phyloP scores from a whole-genome alignment of 2,797 vertebrate genomes.

The Megaceryle alcyon region DNA sequence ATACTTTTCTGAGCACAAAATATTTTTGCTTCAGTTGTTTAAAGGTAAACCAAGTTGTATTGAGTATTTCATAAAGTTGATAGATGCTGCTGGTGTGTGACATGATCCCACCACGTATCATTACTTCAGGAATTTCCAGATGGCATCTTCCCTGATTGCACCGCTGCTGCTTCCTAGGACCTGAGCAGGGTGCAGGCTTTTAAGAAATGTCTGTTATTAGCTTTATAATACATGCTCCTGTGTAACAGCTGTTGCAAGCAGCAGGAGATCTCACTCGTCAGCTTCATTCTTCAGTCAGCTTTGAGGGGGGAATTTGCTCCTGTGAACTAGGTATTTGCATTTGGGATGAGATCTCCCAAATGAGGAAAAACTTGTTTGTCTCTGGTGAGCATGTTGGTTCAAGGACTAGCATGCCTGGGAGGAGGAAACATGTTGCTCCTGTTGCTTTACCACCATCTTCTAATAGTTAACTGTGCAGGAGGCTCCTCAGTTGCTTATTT shows the following conservation, averaged over 20 bases:
- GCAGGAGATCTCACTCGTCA: neutral
- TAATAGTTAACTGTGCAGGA: neutral
- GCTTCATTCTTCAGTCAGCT: slow-evolving; percentile 14
- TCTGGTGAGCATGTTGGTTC: neutral
- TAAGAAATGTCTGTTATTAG: slow-evolving; percentile 13
- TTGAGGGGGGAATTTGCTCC: neutral
- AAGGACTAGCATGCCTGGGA: neutral
- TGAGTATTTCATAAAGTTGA: neutral
- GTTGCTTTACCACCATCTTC: neutral
- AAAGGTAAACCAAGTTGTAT: neutral
- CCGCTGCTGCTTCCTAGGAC: neutral
- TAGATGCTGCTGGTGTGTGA: neutral
- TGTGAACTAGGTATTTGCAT: slow-evolving; percentile 23
- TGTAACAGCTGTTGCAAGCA: slow-evolving; percentile 14
- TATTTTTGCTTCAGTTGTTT: neutral
- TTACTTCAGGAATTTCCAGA: neutral
- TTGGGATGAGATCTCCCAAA: slow-evolving; percentile 20
- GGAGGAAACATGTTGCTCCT: neutral
- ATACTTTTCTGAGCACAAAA: neutral
- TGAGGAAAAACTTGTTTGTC: neutral
- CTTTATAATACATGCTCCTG: neutral
- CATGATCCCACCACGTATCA: rapidly evolving
- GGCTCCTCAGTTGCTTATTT: neutral
- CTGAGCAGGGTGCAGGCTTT: neutral
- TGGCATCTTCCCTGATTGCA: neutral